Base-by-base conservation (phyloP, 2,888 invertebrate species). In the Ethmia dodecea region DNA sequence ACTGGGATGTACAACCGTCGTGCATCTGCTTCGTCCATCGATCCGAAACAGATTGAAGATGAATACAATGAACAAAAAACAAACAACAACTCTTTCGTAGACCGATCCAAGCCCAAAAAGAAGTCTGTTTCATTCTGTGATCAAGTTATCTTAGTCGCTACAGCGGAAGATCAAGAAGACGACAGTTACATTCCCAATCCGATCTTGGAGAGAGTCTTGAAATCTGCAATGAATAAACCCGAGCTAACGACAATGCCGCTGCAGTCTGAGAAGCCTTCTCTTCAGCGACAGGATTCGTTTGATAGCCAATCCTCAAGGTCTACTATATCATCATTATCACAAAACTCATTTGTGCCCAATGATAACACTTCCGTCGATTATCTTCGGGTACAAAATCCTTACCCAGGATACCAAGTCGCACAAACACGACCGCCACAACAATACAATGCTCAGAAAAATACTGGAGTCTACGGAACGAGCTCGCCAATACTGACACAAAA, bases 71-170 rank as follows among this genome's bases (percentile, higher is more conserved):
- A 80, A 5, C 73, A 75, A 45, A 81, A 79, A 50, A 51, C 57
- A 1, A 54, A 60, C 8, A 80, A 63, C 33, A 77, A 79, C 18
- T 62, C 37, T 12, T 80, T 86, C 40, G 76, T 73, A 8, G 89
- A 89, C 45, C 71, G 80, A 0, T 87, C 89, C 32, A 88, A 92
- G 38, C 89, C 91, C 0, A 95, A 95, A 64, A 96, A 96, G 88
- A 97, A 97, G 72, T 95, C 95, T 38, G 97, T 97, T 3, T 96
- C 97, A 0, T 97, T 97, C 74, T 97, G 96, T 60, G 97, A 97
- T 68, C 95, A 97, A 76, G 96, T 97, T 0, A 96, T 96, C 42
- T 79, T 97, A 36, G 96, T 97, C 8, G 96, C 97, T 3, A 96
- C 96, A 1, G 95, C 96, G 0, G 96, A 97, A 57, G 96, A 96